Evolutionary conservation across 2,888 invertebrate genomes (phyloP), one percentile per base, ranked within the genome.

Genomic region (Andrena camellia): DNA sequence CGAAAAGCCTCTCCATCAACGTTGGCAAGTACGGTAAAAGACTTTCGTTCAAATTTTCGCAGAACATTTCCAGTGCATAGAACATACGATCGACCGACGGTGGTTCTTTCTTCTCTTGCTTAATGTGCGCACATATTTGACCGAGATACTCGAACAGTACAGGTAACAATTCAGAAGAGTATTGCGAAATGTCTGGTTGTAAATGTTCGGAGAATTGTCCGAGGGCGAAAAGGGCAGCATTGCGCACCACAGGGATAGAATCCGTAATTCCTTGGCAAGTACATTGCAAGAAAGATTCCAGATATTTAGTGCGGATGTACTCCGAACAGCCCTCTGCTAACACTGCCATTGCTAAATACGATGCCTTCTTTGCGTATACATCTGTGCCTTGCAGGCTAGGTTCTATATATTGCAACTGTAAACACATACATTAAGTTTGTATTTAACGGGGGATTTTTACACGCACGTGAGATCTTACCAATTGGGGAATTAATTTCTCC

Each of bases 181-280:
- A 97, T 88, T 96, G 95, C 84, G 96, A 96, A 80, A 97, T 97
- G 84, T 97, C 96, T 2, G 97, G 97, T 94, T 96, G 97, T 66
- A 97, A 94, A 94, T 96, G 96, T 92, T 97, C 97, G 0, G 97
- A 96, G 93, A 97, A 97, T 93, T 97, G 97, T 0, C 97, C 97
- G 4, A 97, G 94, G 0, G 97, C 96, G 94, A 97, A 97, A 64
- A 97, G 95, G 0, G 97, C 97, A 0, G 97, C 96, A 93, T 97
- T 97, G 67, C 97, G 95, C 5, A 97, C 97, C 8, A 96, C 94
- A 0, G 95, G 94, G 79, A 95, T 95, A 0, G 95, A 93, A 93
- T 97, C 96, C 52, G 95, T 95, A 66, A 97, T 96, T 26, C 97
- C 97, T 76, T 95, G 95, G 91, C 96, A 96, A 17, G 97, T 96